phyloP scores from a whole-genome alignment of 2,888 invertebrate genomes.

The Philopedon plagiatum region DNA sequence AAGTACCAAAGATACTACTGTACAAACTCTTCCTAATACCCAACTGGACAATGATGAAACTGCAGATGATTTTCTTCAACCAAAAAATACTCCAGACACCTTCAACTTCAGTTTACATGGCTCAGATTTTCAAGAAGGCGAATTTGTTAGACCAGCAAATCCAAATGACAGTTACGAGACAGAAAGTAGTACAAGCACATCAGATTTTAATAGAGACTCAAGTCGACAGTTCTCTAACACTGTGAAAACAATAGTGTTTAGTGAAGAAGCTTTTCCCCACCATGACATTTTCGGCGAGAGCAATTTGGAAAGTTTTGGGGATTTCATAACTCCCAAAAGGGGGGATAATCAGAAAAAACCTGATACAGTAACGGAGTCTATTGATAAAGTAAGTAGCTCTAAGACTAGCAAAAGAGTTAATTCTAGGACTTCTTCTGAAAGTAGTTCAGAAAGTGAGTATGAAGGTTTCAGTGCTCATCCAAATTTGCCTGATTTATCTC shows the following conservation, averaged over 20 bases:
- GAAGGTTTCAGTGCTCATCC: conserved; percentile 40
- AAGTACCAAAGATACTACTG: neutral
- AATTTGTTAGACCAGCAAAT: conserved; percentile 56
- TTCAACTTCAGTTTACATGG: conserved; percentile 63
- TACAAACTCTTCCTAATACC: neutral
- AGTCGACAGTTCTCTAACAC: conserved; percentile 54
- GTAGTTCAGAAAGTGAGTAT: conserved; percentile 63
- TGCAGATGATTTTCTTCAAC: conserved; percentile 62
- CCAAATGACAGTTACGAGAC: conserved; percentile 61
- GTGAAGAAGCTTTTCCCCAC: conserved; percentile 63
- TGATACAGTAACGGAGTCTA: neutral
- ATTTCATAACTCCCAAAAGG: conserved; percentile 59
- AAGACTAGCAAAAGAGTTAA: conserved; percentile 3
- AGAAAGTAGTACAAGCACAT: conserved; percentile 62
- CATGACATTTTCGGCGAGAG: conserved; percentile 61
- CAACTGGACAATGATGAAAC: conserved; percentile 31
- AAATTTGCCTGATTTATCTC: conserved; percentile 59
- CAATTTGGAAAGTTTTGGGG: conserved; percentile 62
- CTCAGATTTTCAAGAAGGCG: conserved; percentile 58
- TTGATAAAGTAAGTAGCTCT: neutral
- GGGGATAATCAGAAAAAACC: neutral
- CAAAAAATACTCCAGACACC: conserved; percentile 51
- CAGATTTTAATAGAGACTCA: conserved; percentile 52
- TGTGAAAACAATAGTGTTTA: conserved; percentile 61
- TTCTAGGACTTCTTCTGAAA: conserved; percentile 54